Base-by-base conservation (phyloP, 1,140 invertebrate species). In the Oedothorax gibbosus region DNA sequence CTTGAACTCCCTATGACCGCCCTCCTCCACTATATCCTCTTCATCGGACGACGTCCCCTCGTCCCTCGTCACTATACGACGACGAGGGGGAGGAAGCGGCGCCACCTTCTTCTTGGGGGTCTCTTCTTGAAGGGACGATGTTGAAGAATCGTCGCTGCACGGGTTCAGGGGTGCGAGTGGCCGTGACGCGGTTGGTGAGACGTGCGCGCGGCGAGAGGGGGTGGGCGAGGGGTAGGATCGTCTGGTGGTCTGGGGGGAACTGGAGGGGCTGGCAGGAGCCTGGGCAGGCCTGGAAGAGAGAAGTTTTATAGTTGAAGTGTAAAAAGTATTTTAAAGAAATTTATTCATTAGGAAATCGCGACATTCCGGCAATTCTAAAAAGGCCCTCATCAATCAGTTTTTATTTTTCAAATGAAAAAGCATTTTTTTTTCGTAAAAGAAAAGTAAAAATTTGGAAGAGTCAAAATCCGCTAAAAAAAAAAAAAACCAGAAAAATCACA, bases 221-320 rank as follows among this genome's bases (percentile, higher is more conserved):
- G 81, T 73, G 4, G 81, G 81, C 6, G 81, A 83, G 14, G 60
- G 73, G 7, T 83, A 75, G 15, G 69, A 75, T 18, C 82, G 82
- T 9, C 75, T 60, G 21, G 12, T 51, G 21, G 50, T 69, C 53
- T 68, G 73, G 62, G 82, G 66, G 4, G 82, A 78, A 6, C 73
- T 69, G 8, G 82, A 75, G 35, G 62, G 76, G 54, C 72, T 71
- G 18, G 73, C 69, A 0, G 82, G 65, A 6, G 73, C 21, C 62
- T 85, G 82, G 35, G 82, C 4, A 35, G 82, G 82, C 15, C 73
- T 78, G 49, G 7, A 69, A 68, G 14, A 15, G 54, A 72, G 57
- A 73, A 53, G 8, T 14, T 62, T n/a, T n/a, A n/a, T n/a, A n/a
- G n/a, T n/a, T n/a, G n/a, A n/a, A n/a, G n/a, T n/a, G n/a, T n/a